Base-by-base conservation (phyloP, 2,888 invertebrate species). In the Panorpa germanica region DNA sequence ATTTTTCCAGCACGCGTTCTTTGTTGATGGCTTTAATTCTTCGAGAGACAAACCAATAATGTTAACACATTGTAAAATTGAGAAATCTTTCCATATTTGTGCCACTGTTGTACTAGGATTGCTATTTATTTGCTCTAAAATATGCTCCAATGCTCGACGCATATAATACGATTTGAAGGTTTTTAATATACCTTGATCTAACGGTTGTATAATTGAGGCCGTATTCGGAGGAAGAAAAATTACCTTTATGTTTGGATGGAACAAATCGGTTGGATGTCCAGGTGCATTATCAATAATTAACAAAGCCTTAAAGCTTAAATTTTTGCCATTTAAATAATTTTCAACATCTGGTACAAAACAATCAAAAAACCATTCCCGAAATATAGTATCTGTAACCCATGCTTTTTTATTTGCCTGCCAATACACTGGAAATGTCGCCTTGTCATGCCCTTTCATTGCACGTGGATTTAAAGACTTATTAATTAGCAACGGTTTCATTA, bases 141-240 rank as follows among this genome's bases (percentile, higher is more conserved):
- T 36, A 34, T 37, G 36, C 24, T 29, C 28, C 29, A 39, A 38
- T 29, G 33, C 35, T 30, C 25, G 23, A 28, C 38, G 41, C 3
- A 43, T 28, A 31, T 43, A 45, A 24, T 40, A 36, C 25, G 39
- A 38, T 34, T 43, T 45, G 36, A 45, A 46, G 25, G 40, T 39
- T 34, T 41, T 33, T 34, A 43, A 44, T 30, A 43, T 43, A 26
- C 41, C 41, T 38, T 46, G 42, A 35, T 43, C 39, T 33, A 44
- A 27, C 27, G 41, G 42, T 38, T 45, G 43, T 27, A 45, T 31
- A 12, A 43, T 28, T 25, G 39, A 39, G 30, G 40, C 42, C n/a
- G 41, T 44, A 37, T 43, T 43, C 23, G 32, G 36, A 13, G 39
- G 41, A 37, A 40, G 37, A 38, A 40, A 43, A 19, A 33, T 31